Evolutionary conservation across 92 coral and sea anemone species (phyloP), one percentile per base, ranked within the genome.

Genomic region (Ricordea florida): DNA sequence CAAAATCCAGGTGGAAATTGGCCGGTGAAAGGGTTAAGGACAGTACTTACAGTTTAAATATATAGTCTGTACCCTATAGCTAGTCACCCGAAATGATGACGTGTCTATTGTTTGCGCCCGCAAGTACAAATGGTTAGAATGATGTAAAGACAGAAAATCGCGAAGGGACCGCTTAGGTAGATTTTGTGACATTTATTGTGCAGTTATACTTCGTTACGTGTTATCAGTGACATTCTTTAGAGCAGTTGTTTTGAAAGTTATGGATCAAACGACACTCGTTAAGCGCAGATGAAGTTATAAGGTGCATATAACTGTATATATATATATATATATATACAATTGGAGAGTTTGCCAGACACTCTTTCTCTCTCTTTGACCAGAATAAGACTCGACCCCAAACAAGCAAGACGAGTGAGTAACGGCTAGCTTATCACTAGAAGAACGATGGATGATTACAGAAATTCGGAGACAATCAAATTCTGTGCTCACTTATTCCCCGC

Each of bases 241-340:
- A 47, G 56, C 56, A 47, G 56, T 47, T 47, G 56, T 47, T 47
- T 47, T 47, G 56, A 47, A 47, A 47, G 56, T 47, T 47, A 47
- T 47, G 56, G 56, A 47, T 29, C 56, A 47, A n/a, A n/a, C n/a
- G 56, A 47, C 56, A 47, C 56, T 47, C 56, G 56, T 47, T 47
- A 47, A n/a, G 56, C 23, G 56, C 56, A 47, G 56, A 47, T 18
- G 55, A 47, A 47, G 56, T 47, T 47, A 17, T 47, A 47, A 47
- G 56, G 56, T 48, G 23, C 56, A 29, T 48, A 2, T 48, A 48
- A 48, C 56, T 48, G 56, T 48, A 29, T 48, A n/a, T n/a, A 48
- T n/a, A n/a, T n/a, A n/a, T n/a, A n/a, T 40, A 40, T 10, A 40
- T 0, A 40, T 16, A 10, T 40, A 2, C 2, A 38, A 38, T 2